Evolutionary conservation across 2,797 vertebrate genomes (phyloP), one percentile per base, ranked within the genome.

Genomic region (Spinibarbus caldwelli): DNA sequence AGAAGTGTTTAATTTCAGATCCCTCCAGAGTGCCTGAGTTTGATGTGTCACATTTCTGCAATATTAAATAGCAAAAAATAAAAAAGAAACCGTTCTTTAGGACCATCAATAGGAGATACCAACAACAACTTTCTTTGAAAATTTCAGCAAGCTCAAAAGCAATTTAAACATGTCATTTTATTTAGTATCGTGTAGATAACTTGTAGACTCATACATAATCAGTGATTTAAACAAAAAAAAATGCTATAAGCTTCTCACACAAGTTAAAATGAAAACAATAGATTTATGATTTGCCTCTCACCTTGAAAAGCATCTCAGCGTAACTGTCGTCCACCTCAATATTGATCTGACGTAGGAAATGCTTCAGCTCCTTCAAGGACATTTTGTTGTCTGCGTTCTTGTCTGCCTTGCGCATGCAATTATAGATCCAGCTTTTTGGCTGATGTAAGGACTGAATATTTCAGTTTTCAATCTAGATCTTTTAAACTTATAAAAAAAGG

Each of bases 371-470:
- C 88, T 98, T 98, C 87, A 99, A 94, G 80, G 88, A 96, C 97
- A 99, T 99, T 92, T 95, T 97, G 92, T 98, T 98, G 94, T 99
- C 98, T 1, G 93, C 92, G 82, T 99, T 97, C 88, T 97, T 98
- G 91, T 99, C 98, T 1, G 97, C 97, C 90, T 98, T 99, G 12
- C 96, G 87, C 91, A 99, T 96, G 92, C 97, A 98, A 82, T 94
- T 94, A 87, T 97, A 96, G 82, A 99, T 96, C 98, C 98, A 99
- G 93, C 98, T 99, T 90, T 86, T 26, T 10, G 64, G 78, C 12
- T 59, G 87, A 95, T 94, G 91, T 97, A 97, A 98, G 96, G 96
- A 41, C 23, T 67, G 15, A n/a, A 43, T 52, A 68, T 72, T 70
- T 3, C 9, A 41, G 41, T 29, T 31, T 43, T 57, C 43, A 2